These are phyloP conservation scores for Diplodus puntazzo DNA, from an alignment of 2,797 vertebrate species.

Conservation along the genomic window DNA sequence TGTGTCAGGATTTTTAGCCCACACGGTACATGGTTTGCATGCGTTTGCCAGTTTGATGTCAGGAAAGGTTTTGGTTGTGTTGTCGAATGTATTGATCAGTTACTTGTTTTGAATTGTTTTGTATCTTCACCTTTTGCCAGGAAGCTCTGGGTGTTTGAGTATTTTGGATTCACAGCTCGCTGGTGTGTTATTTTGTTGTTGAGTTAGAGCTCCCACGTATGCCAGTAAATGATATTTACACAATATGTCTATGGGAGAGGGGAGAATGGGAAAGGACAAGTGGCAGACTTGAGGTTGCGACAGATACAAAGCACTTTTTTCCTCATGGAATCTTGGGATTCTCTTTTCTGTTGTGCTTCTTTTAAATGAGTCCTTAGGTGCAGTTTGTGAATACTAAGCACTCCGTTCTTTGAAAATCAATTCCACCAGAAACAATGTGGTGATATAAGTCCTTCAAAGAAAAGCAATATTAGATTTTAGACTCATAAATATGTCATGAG, in stretches of 20 bases:
- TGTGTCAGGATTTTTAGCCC: not conserved
- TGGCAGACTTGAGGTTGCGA: not conserved
- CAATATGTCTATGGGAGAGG: no score
- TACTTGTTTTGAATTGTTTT: constrained; percentile 8
- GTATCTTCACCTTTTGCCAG: not conserved
- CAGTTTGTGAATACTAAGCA: not conserved
- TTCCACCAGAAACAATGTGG: not conserved
- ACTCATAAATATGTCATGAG: constrained; percentile 61
- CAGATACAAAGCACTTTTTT: not conserved
- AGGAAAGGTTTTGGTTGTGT: not conserved
- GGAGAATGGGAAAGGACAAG: no score
- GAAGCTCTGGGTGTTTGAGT: not conserved
- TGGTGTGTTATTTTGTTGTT: not conserved
- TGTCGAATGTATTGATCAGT: not conserved
- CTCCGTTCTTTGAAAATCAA: constrained; percentile 25
- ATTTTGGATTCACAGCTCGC: not conserved
- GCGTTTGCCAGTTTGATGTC: not conserved
- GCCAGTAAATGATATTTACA: no score
- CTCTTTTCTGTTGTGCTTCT: not conserved
- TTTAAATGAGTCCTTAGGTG: not conserved
- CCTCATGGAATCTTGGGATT: not conserved
- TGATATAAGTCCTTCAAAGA: constrained; percentile 40
- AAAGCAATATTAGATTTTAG: constrained; percentile 54
- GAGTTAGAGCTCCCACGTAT: no score
- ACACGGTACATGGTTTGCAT: not conserved